A percentile compares a stretch with the other conserved stretches of the same genome.
Evolutionary conservation across 2,888 invertebrate genomes (phyloP).

Genomic region (Tetropium fuscum): DNA sequence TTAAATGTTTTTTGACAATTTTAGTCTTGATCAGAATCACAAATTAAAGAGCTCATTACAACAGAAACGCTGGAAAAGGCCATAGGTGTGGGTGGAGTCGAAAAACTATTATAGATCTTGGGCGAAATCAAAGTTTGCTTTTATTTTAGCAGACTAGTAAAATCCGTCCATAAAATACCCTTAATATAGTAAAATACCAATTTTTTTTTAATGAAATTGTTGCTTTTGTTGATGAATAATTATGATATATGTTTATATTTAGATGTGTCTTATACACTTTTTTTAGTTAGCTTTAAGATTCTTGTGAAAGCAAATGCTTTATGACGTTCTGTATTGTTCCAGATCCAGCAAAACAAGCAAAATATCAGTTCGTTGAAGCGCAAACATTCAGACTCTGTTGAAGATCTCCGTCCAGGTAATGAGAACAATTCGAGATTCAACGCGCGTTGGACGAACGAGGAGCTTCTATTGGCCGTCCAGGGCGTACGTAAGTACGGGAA

Average conservation of each 20-base stretch:
- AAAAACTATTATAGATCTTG: no score
- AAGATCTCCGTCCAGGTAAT: slow-evolving; percentile 62
- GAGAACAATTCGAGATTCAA: slow-evolving; percentile 74
- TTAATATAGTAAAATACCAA: no score
- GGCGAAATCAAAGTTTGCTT: no score
- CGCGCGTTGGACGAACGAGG: slow-evolving; percentile 91
- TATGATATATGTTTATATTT: neutral
- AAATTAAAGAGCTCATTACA: no score
- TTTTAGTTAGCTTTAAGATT: neutral
- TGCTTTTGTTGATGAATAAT: no score
- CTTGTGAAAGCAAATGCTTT: neutral
- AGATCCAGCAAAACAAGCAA: slow-evolving; percentile 97
- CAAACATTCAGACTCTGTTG: slow-evolving; percentile 71
- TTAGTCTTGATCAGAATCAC: no score
- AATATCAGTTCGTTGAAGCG: slow-evolving; percentile 88
- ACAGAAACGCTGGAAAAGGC: no score
- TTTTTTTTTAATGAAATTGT: no score
- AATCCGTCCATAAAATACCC: no score
- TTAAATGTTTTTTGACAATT: no score
- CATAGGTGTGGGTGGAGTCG: no score
- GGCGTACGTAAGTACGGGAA: slow-evolving; percentile 85
- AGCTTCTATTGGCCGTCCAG: slow-evolving; percentile 89
- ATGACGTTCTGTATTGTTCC: slow-evolving; percentile 54
- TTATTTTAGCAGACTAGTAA: no score
- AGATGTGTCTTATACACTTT: slow-evolving; percentile 1